These are phyloP conservation scores for Setipinna tenuifilis DNA, from an alignment of 2,797 vertebrate genomes.

Conservation along the genomic window DNA sequence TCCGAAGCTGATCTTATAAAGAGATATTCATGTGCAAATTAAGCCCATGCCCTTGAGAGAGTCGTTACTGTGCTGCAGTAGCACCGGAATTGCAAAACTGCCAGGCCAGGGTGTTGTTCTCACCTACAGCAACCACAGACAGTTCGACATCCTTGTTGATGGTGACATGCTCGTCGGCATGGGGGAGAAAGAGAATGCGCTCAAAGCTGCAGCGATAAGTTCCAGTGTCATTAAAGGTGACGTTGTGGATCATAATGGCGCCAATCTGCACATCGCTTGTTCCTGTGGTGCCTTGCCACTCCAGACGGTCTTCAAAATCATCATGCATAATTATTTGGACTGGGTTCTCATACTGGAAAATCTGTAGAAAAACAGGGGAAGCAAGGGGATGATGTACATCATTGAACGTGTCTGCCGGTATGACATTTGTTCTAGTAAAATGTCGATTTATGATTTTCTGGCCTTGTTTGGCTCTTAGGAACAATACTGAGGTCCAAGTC, in stretches of 20 bases:
- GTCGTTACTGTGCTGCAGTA: neutral
- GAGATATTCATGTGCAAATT: too few relatives aligned
- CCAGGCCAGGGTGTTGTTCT: slow-evolving; percentile 1
- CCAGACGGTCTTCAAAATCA: slow-evolving; percentile 74
- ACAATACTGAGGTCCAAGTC: too few relatives aligned
- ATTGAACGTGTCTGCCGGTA: too few relatives aligned
- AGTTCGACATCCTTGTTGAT: slow-evolving; percentile 83
- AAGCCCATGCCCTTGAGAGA: too few relatives aligned
- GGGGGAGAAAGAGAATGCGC: slow-evolving; percentile 75
- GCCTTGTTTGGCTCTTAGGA: too few relatives aligned
- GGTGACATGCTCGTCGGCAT: slow-evolving; percentile 61
- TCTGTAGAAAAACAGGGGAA: slow-evolving; percentile 64
- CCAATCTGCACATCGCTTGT: slow-evolving; percentile 81
- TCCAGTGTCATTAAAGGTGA: slow-evolving; percentile 83
- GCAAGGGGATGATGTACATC: neutral
- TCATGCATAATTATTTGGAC: slow-evolving; percentile 62
- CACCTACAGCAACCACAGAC: slow-evolving; percentile 80
- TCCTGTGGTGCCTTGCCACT: slow-evolving; percentile 79
- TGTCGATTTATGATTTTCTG: neutral
- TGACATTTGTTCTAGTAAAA: neutral
- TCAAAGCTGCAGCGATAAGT: slow-evolving; percentile 82
- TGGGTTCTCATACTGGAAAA: slow-evolving; percentile 77
- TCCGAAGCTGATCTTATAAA: too few relatives aligned
- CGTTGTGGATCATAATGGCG: slow-evolving; percentile 78
- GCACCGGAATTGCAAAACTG: neutral